Percentiles rank a stretch among this genome's conserved stretches.
These are phyloP conservation scores for Clarias pachynema DNA, from an alignment of 2,797 vertebrate genomes.

Conservation along the genomic window DNA sequence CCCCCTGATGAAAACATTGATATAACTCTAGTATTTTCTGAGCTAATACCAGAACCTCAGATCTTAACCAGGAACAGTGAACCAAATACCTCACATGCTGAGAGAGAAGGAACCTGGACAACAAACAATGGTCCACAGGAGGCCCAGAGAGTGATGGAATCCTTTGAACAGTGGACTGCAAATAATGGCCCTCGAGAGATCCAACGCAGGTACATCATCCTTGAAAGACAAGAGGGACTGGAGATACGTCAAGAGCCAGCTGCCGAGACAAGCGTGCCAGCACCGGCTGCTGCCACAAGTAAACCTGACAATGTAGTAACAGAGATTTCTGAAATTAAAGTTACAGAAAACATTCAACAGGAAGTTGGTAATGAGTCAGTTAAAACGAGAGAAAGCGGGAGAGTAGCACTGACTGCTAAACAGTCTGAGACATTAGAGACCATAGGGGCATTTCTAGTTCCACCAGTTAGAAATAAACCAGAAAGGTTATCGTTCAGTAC, in stretches of 20 bases:
- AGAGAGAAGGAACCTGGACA: slow-evolving; percentile 37
- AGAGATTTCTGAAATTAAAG: not conserved
- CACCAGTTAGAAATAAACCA: slow-evolving; percentile 4
- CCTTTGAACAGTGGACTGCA: not conserved
- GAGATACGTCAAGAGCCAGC: slow-evolving; percentile 21
- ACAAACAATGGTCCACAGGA: slow-evolving; percentile 39
- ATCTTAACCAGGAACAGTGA: slow-evolving; percentile 34
- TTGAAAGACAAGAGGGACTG: slow-evolving; percentile 54
- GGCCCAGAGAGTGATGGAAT: slow-evolving; percentile 8
- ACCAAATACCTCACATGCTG: slow-evolving; percentile 9
- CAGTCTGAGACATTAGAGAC: not conserved
- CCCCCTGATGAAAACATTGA: slow-evolving; percentile 14
- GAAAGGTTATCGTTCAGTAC: not conserved
- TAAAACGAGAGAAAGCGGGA: slow-evolving; percentile 19
- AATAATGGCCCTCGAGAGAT: slow-evolving; percentile 48
- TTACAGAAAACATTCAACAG: slow-evolving; percentile 15
- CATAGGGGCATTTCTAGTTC: not conserved
- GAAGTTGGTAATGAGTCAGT: slow-evolving; percentile 1
- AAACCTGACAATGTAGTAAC: slow-evolving; percentile 18
- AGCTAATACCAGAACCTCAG: slow-evolving; percentile 31
- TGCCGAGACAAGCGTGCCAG: slow-evolving; percentile 17
- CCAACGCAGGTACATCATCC: slow-evolving; percentile 63
- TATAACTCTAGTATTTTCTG: not conserved
- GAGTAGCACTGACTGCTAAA: not conserved
- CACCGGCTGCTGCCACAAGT: not conserved